phyloP scores from a whole-genome alignment of 2,888 invertebrate species.

The Leucophora obtusa region DNA sequence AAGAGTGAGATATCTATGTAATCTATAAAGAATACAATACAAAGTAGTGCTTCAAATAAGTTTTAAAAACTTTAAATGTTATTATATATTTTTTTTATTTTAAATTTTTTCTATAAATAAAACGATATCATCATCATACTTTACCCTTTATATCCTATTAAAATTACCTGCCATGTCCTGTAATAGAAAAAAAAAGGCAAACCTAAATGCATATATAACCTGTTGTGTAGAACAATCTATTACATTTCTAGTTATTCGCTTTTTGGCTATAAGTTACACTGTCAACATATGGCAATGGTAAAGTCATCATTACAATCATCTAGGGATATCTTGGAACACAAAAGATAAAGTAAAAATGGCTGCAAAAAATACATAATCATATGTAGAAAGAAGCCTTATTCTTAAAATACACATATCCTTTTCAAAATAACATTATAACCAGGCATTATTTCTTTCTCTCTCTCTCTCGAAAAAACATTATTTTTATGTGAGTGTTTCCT shows the following conservation, averaged over 20 bases:
- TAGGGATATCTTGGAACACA: conserved; percentile 41
- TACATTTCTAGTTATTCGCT: conserved; percentile 39
- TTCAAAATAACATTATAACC: conserved; percentile 52
- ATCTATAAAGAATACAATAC: too few relatives aligned
- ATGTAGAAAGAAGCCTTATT: conserved; percentile 29
- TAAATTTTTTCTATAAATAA: too few relatives aligned
- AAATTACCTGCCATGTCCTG: conserved; percentile 74
- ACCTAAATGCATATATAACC: conserved; percentile 46
- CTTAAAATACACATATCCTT: not conserved
- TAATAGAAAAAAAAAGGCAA: conserved; percentile 20
- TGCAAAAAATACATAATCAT: conserved; percentile 23
- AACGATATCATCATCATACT: not conserved
- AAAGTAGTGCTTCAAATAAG: too few relatives aligned
- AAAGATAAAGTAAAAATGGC: too few relatives aligned
- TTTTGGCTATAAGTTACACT: conserved; percentile 68
- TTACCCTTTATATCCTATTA: conserved; percentile 71
- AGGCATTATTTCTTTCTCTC: conserved; percentile 42
- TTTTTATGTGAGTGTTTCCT: conserved; percentile 22
- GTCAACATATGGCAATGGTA: conserved; percentile 63
- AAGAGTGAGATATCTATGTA: too few relatives aligned
- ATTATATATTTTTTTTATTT: too few relatives aligned
- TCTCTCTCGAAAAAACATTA: conserved; percentile 24
- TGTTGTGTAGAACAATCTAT: conserved; percentile 57
- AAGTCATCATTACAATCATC: conserved; percentile 63
- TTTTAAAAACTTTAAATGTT: too few relatives aligned